Evolutionary conservation across 2,888 invertebrate genomes (phyloP), one percentile per base, ranked within the genome.

Genomic region (Alloplasta piceator): DNA sequence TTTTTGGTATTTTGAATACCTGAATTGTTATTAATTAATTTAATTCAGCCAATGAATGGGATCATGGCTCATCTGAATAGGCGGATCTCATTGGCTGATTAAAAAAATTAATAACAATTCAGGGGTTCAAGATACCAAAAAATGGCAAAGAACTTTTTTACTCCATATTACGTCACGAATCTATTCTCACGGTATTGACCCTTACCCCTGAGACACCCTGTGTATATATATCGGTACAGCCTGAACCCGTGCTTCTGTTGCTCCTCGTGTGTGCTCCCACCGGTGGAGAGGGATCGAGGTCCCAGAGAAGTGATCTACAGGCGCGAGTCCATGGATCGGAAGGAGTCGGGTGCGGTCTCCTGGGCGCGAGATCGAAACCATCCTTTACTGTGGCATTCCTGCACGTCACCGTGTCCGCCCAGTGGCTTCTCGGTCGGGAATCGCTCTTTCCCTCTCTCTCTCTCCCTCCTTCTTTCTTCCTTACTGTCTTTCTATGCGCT

Each of bases 351-450:
- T 46, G 70, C 71, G 38, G 46, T 66, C 61, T 41, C 58, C 48
- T 66, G 52, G 52, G 52, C 36, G 46, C 41, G 71, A 71, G 64
- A 76, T 79, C 75, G 76, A 73, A 76, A 76, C 46, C 60, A 82
- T 79, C 73, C 79, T 48, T 39, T 39, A 64, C 67, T 76, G 79
- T 75, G 82, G 88, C 88, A 90, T 90, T 90, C 90, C 90, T 90
- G 89, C 90, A 90, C 90, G 91, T 91, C 92, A 90, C 87, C 86
- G 90, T 90, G 90, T 90, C 92, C 92, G 92, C 91, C 92, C 92
- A 92, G 92, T 92, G 92, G 92, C 91, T 26, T 26, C 26, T 91
- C 86, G 86, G 85, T 67, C 89, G 90, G 26, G 26, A 89, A 91
- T 91, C 90, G 89, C 90, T 86, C 46, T 66, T 67, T 66, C 66